phyloP scores from a whole-genome alignment of 2,113 vertebrate genomes.

The Alces alces region DNA sequence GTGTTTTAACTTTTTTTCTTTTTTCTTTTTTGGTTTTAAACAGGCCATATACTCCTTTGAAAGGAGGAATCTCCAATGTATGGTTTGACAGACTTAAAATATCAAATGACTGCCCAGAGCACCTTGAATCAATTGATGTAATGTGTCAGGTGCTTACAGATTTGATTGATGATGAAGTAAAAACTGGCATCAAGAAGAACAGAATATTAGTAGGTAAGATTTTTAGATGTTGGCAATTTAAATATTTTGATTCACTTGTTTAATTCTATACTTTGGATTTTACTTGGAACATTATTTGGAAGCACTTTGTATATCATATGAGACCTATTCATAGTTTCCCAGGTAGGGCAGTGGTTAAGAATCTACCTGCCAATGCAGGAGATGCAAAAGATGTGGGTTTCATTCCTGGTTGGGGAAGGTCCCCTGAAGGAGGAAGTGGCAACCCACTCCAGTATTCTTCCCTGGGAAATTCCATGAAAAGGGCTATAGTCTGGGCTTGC shows the following conservation, averaged over 20 bases:
- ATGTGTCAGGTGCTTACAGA: conserved; percentile 83
- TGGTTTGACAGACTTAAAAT: conserved; percentile 95
- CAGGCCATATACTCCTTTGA: conserved; percentile 91
- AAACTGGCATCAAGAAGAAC: conserved; percentile 83
- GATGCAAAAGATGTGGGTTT: neutral
- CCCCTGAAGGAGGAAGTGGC: neutral
- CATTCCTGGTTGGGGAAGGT: neutral
- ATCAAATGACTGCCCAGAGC: conserved; percentile 86
- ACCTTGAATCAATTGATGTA: conserved; percentile 87
- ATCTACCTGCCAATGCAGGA: neutral
- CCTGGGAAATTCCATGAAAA: neutral
- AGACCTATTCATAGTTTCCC: neutral
- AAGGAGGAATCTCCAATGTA: conserved; percentile 84
- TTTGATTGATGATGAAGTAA: conserved; percentile 86
- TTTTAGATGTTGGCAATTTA: neutral
- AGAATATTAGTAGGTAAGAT: conserved; percentile 89
- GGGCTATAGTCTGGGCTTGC: neutral
- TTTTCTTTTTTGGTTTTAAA: conserved; percentile 30
- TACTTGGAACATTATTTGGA: neutral
- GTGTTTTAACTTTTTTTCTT: neutral
- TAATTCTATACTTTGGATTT: neutral
- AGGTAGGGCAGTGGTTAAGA: neutral
- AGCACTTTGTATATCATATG: neutral
- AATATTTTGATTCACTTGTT: neutral
- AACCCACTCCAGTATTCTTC: neutral